phyloP scores from a whole-genome alignment of 2,888 invertebrate species.

The Cataglyphis altisquamis region DNA sequence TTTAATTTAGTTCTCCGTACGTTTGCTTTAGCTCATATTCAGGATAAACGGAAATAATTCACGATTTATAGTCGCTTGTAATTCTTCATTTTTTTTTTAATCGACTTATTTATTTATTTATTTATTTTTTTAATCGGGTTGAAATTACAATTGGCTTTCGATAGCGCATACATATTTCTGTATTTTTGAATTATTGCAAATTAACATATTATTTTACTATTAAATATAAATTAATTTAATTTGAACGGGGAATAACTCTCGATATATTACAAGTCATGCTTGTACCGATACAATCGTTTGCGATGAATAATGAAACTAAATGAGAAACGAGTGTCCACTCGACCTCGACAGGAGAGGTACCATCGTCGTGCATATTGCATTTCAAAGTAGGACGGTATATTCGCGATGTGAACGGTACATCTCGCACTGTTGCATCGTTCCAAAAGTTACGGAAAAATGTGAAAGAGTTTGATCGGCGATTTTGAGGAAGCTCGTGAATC shows the following conservation, averaged over 20 bases:
- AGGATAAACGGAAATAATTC: neutral
- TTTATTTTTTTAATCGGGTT: neutral
- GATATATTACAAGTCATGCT: neutral
- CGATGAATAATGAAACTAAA: slow-evolving; percentile 59
- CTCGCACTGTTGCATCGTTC: slow-evolving; percentile 64
- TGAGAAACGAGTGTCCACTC: slow-evolving; percentile 74
- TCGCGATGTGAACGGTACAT: slow-evolving; percentile 69
- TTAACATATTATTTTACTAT: neutral
- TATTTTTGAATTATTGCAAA: neutral
- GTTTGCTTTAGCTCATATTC: neutral
- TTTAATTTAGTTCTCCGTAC: slow-evolving; percentile 22
- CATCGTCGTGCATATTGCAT: slow-evolving; percentile 77
- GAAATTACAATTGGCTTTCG: neutral
- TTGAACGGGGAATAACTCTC: neutral
- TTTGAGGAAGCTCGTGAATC: slow-evolving; percentile 53
- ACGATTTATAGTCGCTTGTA: neutral
- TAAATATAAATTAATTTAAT: neutral
- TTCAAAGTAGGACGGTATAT: slow-evolving; percentile 75
- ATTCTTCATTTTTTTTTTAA: neutral
- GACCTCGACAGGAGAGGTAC: slow-evolving; percentile 69
- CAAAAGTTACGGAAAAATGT: slow-evolving; percentile 78
- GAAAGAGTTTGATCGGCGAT: slow-evolving; percentile 52
- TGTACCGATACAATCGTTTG: slow-evolving; percentile 27
- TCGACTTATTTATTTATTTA: neutral
- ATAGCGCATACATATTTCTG: neutral